Conservation (phyloP, 2,113 vertebrate species). For the Taurulus bubalis region DNA sequence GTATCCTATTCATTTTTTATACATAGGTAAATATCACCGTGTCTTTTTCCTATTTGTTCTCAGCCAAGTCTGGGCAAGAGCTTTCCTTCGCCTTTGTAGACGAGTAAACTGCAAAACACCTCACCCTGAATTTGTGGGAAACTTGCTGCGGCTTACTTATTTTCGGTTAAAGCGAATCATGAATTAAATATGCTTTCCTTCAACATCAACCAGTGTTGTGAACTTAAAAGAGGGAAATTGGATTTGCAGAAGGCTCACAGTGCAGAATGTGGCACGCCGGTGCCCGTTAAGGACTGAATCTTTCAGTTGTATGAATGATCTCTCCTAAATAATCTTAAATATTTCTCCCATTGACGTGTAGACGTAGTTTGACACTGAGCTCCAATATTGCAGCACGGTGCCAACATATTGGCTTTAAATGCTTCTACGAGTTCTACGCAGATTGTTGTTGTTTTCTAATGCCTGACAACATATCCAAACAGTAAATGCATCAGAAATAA, state of each 20-base stretch:
- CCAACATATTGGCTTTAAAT: slow-evolving; percentile 16
- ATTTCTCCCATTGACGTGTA: slow-evolving; percentile 1
- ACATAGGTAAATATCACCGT: slow-evolving; percentile 55
- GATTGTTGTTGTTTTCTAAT: slow-evolving; percentile 7
- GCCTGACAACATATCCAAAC: neutral
- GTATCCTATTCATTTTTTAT: slow-evolving; percentile 67
- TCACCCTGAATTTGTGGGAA: slow-evolving; percentile 55
- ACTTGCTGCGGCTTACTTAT: slow-evolving; percentile 52
- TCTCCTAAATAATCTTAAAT: slow-evolving; percentile 20
- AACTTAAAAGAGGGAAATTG: slow-evolving; percentile 68
- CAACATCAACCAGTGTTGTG: slow-evolving; percentile 47
- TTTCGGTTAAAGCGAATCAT: slow-evolving; percentile 67
- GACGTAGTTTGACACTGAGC: slow-evolving; percentile 17
- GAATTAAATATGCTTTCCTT: slow-evolving; percentile 72
- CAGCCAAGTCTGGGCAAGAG: slow-evolving; percentile 43
- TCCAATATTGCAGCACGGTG: neutral
- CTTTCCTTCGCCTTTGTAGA: slow-evolving; percentile 50
- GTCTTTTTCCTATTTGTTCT: slow-evolving; percentile 69
- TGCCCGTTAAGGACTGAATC: slow-evolving; percentile 32
- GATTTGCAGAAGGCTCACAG: slow-evolving; percentile 61
- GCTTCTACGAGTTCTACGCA: neutral
- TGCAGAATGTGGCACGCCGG: slow-evolving; percentile 44
- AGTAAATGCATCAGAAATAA: slow-evolving; percentile 25
- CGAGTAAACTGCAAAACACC: slow-evolving; percentile 53
- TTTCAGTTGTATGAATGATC: slow-evolving; percentile 41